Conservation (phyloP, 1,140 invertebrate species). For the Bombus pyrosoma region DNA sequence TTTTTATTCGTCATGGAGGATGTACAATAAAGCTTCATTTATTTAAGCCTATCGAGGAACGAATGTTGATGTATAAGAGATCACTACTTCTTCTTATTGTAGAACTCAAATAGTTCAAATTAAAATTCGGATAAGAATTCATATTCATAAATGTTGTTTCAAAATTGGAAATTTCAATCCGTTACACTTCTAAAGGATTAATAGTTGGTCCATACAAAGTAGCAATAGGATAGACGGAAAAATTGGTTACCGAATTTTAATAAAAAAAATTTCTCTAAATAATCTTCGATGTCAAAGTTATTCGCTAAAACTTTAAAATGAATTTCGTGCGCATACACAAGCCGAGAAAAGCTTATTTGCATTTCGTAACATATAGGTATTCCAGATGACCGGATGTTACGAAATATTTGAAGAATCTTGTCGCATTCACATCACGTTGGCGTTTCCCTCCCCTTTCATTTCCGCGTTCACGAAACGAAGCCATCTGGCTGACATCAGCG, state of each 20-base stretch:
- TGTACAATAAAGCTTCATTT: not conserved
- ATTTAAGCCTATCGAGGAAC: not conserved
- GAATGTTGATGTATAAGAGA: not conserved
- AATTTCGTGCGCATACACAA: not conserved
- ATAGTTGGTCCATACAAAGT: not conserved
- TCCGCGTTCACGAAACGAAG: slow-evolving; percentile 31
- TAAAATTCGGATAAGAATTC: not conserved
- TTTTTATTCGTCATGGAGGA: too few species aligned
- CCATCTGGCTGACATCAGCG: slow-evolving; percentile 21
- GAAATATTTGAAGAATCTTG: slow-evolving; percentile 7
- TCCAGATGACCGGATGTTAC: not conserved
- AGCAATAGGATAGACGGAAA: not conserved
- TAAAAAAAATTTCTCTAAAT: not conserved
- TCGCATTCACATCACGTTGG: not conserved
- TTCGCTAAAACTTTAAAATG: not conserved
- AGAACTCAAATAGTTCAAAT: not conserved
- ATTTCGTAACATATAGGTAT: not conserved
- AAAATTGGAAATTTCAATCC: not conserved
- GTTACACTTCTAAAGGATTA: not conserved
- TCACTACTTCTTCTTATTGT: not conserved
- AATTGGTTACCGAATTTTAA: not conserved
- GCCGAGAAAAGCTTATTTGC: not conserved
- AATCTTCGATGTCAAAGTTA: not conserved
- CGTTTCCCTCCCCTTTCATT: slow-evolving; percentile 23
- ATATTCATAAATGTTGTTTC: not conserved